A percentile compares a stretch with the other conserved stretches of the same genome.
These are phyloP conservation scores for Lophochroa leadbeateri DNA, from an alignment of 2,113 vertebrate genomes.

Conservation along the genomic window DNA sequence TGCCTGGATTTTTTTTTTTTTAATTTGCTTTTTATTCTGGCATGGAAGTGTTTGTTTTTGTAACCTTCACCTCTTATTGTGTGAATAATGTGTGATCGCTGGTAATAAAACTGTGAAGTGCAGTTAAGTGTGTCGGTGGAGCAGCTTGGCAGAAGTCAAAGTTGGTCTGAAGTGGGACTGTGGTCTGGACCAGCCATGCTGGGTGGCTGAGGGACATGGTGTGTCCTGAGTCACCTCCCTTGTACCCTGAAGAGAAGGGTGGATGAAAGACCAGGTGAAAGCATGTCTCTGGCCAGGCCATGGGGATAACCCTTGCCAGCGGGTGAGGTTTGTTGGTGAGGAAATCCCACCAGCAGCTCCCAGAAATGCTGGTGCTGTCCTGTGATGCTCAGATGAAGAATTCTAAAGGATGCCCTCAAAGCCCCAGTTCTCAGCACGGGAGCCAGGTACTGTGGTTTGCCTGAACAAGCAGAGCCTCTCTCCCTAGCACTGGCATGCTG, in stretches of 20 bases:
- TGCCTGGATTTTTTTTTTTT: background rate
- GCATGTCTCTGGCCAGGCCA: background rate
- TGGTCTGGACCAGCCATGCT: background rate
- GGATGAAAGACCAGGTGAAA: background rate
- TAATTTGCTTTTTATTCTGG: background rate
- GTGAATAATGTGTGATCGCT: background rate
- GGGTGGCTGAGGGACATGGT: background rate
- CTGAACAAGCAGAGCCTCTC: background rate
- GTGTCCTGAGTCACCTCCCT: background rate
- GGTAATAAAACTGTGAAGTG: background rate
- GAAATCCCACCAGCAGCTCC: background rate
- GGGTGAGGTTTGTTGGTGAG: accelerated
- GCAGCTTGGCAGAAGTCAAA: background rate
- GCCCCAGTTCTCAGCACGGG: background rate
- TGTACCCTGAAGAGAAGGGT: background rate
- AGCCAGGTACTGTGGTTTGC: background rate
- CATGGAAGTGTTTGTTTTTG: background rate
- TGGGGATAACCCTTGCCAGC: background rate
- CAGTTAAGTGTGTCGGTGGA: background rate
- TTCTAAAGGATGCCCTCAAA: background rate
- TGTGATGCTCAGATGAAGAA: accelerated
- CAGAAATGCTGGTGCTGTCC: background rate
- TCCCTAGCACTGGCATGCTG: background rate
- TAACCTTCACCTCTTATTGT: background rate
- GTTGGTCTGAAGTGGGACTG: background rate